Percentiles rank a stretch among this genome's conserved stretches.
Conservation (phyloP, 2,113 vertebrate genomes). For the Cyrtonyx montezumae region DNA sequence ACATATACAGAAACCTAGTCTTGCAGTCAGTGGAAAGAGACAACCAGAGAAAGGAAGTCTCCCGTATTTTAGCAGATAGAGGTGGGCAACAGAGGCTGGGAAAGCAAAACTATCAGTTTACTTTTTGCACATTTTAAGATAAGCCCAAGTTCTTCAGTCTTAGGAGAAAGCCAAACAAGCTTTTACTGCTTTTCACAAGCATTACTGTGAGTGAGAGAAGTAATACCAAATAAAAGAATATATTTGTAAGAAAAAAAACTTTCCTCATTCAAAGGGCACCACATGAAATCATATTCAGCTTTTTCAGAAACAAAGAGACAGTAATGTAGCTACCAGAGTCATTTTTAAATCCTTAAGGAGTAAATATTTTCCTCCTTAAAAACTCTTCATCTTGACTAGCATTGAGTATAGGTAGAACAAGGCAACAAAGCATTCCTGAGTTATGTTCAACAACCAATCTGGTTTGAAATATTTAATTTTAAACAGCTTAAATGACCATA, state of each 20-base stretch:
- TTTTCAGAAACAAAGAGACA: neutral
- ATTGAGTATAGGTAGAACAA: neutral
- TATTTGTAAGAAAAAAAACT: neutral
- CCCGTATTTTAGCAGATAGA: neutral
- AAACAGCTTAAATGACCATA: neutral
- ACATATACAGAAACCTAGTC: neutral
- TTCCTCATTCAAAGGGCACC: neutral
- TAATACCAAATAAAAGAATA: neutral
- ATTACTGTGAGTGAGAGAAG: neutral
- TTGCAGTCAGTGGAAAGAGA: neutral
- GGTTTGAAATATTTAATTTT: neutral
- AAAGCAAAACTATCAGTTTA: neutral
- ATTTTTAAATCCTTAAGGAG: neutral
- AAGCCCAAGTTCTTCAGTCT: neutral
- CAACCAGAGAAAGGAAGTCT: neutral
- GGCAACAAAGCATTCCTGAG: neutral
- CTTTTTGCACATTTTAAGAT: neutral
- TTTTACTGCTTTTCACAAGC: neutral
- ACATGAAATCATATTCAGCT: neutral
- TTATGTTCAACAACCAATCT: neutral
- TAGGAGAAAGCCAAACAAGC: neutral
- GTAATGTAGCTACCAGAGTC: neutral
- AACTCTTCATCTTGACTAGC: neutral
- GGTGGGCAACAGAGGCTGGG: neutral
- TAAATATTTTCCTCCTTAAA: neutral